Base-by-base conservation (phyloP, 2,797 vertebrate species). In the Tragelaphus eurycerus region DNA sequence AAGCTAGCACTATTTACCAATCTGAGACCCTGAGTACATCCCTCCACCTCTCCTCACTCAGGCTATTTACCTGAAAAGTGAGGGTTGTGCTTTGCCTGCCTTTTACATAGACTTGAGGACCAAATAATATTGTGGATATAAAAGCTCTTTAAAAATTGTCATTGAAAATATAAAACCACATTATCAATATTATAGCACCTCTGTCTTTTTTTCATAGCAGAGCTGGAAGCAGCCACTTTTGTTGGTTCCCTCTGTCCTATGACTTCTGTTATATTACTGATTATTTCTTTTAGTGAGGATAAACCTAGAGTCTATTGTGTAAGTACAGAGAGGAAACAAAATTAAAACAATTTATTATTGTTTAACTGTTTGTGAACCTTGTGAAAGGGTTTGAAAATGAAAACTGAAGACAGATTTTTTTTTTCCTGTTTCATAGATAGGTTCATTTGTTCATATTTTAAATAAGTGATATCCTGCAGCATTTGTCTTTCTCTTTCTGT, bases 151-250 rank as follows among this genome's bases (percentile, higher is more conserved):
- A 34, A 87, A 92, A 81, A 59, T 62, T 55, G 31, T 81, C 27
- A n/a, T 60, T 64, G 46, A 96, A 97, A 93, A 64, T 91, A n/a
- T 94, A 25, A 91, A 74, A 83, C 62, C 27, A 57, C 52, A 46
- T 74, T 27, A 50, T 78, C 81, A 57, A 57, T 93, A 85, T 90
- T 81, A 57, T 10, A 81, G 14, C 19, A 62, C 23, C 16, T 7
- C 19, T 67, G 7, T 88, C 54, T 76, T 62, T 95, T 25, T 86
- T 92, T 91, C 59, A 55, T 55, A 93, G 79, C 74, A 89, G 88
- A 97, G 64, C 55, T 87, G 27, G 57, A 81, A 86, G 48, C 78
- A 85, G 4, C 29, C 43, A 52, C 4, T 54, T 71, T 60, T 87
- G 23, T 59, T 79, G 10, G n/a, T 96, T 54, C 17, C 52, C 57